Percentiles rank a stretch among this genome's conserved stretches.
Conservation (phyloP, 2,797 vertebrate species). For the Ceyx erithaca region DNA sequence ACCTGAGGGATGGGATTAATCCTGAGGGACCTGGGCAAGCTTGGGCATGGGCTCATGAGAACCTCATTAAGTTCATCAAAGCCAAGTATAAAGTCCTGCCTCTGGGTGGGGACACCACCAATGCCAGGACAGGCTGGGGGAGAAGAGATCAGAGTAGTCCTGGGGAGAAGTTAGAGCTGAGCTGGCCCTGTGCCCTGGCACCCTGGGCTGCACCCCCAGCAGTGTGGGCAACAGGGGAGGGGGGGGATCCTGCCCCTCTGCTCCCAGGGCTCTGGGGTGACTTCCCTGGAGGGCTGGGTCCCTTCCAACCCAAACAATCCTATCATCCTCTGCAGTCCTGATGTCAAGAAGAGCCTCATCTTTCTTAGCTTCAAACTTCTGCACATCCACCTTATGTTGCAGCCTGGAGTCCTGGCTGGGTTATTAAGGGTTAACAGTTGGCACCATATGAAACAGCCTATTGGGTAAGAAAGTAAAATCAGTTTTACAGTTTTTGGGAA, state of each 20-base stretch:
- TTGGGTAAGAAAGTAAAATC: conserved; percentile 19
- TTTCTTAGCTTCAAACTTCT: background rate
- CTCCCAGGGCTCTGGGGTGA: background rate
- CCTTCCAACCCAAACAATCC: background rate
- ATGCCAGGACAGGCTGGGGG: background rate
- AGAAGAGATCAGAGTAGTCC: background rate
- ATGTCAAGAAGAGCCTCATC: background rate
- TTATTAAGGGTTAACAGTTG: background rate
- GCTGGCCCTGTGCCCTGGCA: too few species aligned
- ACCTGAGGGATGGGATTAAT: background rate
- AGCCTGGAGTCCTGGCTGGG: background rate
- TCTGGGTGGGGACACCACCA: background rate
- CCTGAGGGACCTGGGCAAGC: too few species aligned
- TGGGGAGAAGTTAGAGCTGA: too few species aligned
- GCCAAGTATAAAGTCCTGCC: background rate
- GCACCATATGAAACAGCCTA: background rate
- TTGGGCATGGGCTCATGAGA: background rate
- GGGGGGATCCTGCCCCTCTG: background rate
- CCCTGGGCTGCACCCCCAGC: background rate
- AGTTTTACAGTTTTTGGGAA: background rate
- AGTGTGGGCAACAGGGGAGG: background rate
- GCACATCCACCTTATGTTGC: background rate
- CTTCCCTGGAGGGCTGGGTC: background rate
- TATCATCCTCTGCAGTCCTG: background rate
- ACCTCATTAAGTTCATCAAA: background rate